Percentiles rank a stretch among this genome's conserved stretches.
Conservation (phyloP, 2,797 vertebrate genomes). For the Clamator glandarius region DNA sequence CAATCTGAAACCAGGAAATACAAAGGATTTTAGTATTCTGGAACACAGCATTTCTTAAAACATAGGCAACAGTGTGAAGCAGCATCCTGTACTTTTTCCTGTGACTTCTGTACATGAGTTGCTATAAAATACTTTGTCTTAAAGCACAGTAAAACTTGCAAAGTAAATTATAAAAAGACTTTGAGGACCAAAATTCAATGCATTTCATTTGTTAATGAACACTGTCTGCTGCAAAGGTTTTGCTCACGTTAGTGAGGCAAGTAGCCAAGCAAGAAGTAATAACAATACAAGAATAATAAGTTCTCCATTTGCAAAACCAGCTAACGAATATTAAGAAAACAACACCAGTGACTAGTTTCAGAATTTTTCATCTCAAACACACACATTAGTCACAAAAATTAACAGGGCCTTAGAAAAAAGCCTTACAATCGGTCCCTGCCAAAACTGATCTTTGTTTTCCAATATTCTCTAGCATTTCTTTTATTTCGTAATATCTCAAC, state of each 20-base stretch:
- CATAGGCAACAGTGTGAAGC: not conserved
- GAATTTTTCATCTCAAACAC: not conserved
- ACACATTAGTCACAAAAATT: not conserved
- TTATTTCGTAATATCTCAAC: not conserved
- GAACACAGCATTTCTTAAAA: not conserved
- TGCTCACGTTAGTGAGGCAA: not conserved
- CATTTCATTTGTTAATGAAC: not conserved
- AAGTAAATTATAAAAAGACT: not conserved
- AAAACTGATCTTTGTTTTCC: not conserved
- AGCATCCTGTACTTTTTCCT: not conserved
- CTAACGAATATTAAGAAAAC: not conserved
- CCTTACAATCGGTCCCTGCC: not conserved
- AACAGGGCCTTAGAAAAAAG: not conserved
- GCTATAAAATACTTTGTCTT: not conserved
- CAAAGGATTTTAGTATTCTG: not conserved
- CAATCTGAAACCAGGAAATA: slow-evolving; percentile 78
- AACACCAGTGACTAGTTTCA: not conserved
- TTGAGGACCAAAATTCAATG: not conserved
- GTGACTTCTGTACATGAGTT: accelerated
- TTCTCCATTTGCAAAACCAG: accelerated
- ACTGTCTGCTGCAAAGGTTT: not conserved
- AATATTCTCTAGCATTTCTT: not conserved
- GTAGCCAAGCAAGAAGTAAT: not conserved
- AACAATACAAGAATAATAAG: not conserved
- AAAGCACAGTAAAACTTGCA: not conserved